Conservation (phyloP, 2,797 vertebrate genomes). For the Ataeniobius toweri region DNA sequence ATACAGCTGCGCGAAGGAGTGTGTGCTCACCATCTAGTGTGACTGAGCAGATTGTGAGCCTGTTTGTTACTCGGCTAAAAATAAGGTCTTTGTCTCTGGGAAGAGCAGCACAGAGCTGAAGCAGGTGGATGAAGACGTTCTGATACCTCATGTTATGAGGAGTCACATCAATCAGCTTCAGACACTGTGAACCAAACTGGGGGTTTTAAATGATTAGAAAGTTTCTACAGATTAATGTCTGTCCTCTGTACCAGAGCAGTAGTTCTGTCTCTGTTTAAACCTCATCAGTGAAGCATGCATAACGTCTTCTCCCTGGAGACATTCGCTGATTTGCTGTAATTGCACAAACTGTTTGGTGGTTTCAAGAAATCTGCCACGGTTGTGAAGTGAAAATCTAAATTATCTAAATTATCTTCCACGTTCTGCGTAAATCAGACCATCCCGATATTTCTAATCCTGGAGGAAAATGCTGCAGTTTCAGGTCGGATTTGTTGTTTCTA, state of each 20-base stretch:
- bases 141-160: background rate
- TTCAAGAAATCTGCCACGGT: slow-evolving; percentile 31
- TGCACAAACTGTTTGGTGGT: slow-evolving; percentile 29
- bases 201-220: too few species aligned
- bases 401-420: slow-evolving; percentile 26
- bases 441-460: slow-evolving; percentile 21
- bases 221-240: too few species aligned
- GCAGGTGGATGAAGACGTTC: slow-evolving; percentile 15
- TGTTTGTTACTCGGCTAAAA: slow-evolving; percentile 58
- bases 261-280: slow-evolving; percentile 2
- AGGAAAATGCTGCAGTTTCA: slow-evolving; percentile 30
- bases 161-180: background rate
- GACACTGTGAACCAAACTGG: too few species aligned
- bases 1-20: background rate
- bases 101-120: slow-evolving; percentile 44
- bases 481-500: slow-evolving; percentile 3
- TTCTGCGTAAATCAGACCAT: slow-evolving; percentile 5
- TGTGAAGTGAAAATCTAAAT: slow-evolving; percentile 21
- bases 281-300: slow-evolving; percentile 2
- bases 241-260: background rate
- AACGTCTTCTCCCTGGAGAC: slow-evolving; percentile 9
- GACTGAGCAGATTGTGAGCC: slow-evolving; percentile 19
- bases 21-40: slow-evolving; percentile 15
- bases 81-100: slow-evolving; percentile 71
- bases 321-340: slow-evolving; percentile 39